Conservation (phyloP, 2,888 invertebrate species). For the Thymelicus acteon region DNA sequence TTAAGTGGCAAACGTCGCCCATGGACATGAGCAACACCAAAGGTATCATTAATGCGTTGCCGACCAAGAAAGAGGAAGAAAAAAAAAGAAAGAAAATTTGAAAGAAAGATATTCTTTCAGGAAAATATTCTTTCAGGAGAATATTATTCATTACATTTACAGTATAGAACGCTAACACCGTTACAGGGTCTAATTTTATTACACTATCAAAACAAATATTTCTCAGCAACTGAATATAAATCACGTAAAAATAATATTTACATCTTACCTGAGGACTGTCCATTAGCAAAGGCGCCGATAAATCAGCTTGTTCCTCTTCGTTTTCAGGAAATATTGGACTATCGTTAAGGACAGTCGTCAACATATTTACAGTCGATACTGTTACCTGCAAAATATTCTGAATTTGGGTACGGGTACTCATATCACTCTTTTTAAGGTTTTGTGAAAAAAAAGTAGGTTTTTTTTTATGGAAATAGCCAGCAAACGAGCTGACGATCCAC, state of each 20-base stretch:
- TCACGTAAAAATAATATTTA: conserved; percentile 3
- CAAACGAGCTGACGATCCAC: no score
- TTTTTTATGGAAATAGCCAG: no score
- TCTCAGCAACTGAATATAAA: conserved; percentile 7
- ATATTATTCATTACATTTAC: neutral
- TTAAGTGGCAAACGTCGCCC: no score
- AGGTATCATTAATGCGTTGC: no score
- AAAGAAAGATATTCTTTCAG: no score
- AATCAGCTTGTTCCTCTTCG: conserved; percentile 88
- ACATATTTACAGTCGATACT: conserved; percentile 95
- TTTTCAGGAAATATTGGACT: conserved; percentile 94
- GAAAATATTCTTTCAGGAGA: no score
- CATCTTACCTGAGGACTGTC: conserved; percentile 89
- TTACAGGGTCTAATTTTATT: neutral
- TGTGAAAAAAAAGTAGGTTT: no score
- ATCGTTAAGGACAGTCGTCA: conserved; percentile 93
- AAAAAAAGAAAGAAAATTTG: no score
- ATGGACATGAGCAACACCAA: no score
- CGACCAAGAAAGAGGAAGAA: no score
- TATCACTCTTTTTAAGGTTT: neutral
- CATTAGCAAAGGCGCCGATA: conserved; percentile 90
- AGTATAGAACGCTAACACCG: neutral
- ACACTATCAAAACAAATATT: neutral
- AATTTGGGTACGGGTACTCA: conserved; percentile 1
- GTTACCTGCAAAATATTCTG: conserved; percentile 83